Evolutionary conservation across 2,797 vertebrate species (phyloP).

Genomic region (Phrynocephalus guinanensis): DNA sequence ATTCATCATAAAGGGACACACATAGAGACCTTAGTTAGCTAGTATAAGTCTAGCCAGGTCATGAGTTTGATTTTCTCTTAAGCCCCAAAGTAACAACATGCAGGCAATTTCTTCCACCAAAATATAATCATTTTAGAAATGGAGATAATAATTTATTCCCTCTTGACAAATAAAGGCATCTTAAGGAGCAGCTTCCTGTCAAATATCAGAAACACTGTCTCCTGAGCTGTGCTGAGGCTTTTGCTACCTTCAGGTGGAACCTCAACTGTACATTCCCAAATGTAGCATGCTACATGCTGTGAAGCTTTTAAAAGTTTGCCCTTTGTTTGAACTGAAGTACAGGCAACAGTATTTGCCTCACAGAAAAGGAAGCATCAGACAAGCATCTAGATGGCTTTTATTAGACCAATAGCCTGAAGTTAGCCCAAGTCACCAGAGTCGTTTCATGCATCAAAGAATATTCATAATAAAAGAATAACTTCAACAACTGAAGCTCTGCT

Average conservation of each 20-base stretch:
- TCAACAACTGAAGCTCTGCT: neutral
- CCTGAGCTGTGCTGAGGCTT: slow-evolving; percentile 32
- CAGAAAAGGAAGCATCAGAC: neutral
- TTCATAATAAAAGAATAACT: neutral
- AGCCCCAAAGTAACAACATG: neutral
- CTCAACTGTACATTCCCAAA: slow-evolving; percentile 42
- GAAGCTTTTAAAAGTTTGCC: slow-evolving; percentile 28
- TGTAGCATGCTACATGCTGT: slow-evolving; percentile 25
- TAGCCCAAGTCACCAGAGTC: neutral
- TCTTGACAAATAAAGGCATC: slow-evolving; percentile 46
- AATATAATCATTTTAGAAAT: slow-evolving; percentile 18
- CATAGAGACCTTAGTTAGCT: neutral
- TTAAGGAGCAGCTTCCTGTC: slow-evolving; percentile 30
- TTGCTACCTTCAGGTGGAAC: slow-evolving; percentile 28
- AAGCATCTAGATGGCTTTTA: neutral
- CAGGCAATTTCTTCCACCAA: neutral
- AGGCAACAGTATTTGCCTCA: neutral
- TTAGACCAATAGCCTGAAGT: neutral
- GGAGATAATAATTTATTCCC: slow-evolving; percentile 19
- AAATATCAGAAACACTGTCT: slow-evolving; percentile 26
- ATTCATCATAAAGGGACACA: neutral
- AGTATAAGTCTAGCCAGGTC: neutral
- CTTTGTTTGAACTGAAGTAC: slow-evolving; percentile 19
- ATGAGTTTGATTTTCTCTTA: neutral
- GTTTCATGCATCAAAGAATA: slow-evolving; percentile 9